phyloP scores from a whole-genome alignment of 1,140 invertebrate genomes.

The Cyclina sinensis region DNA sequence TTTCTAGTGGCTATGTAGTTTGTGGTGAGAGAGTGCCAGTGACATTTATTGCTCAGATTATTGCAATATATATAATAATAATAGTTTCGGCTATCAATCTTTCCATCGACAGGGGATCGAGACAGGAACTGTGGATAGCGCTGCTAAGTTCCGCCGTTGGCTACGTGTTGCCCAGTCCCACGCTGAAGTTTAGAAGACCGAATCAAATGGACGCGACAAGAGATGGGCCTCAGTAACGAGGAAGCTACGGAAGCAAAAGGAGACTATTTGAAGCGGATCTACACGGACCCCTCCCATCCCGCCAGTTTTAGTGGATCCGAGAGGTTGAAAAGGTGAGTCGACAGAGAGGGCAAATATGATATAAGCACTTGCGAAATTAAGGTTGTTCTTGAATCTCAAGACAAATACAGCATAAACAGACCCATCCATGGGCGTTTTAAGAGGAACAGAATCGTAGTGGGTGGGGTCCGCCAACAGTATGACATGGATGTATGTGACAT shows the following conservation, averaged over 20 bases:
- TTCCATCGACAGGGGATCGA: background rate
- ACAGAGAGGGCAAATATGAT: background rate
- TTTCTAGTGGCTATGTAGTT: no score
- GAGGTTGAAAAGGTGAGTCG: background rate
- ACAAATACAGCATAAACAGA: conserved; percentile 9
- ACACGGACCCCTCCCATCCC: background rate
- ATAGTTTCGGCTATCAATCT: background rate
- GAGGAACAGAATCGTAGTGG: background rate
- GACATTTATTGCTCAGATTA: conserved; percentile 11
- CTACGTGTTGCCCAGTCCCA: conserved; percentile 13
- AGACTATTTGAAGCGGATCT: background rate
- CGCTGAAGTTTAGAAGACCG: background rate
- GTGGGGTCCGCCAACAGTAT: background rate
- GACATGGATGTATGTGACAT: conserved; percentile 15
- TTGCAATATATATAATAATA: background rate
- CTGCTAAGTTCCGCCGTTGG: conserved; percentile 2
- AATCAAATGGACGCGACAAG: background rate
- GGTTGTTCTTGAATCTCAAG: background rate
- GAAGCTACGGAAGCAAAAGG: background rate
- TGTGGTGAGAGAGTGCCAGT: conserved; percentile 10
- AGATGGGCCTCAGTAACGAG: background rate
- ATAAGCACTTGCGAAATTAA: background rate
- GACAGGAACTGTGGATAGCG: background rate
- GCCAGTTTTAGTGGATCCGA: conserved; percentile 15
- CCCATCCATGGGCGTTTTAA: background rate